Evolutionary conservation across 2,888 invertebrate species (phyloP).

Genomic region (Acheta domesticus): DNA sequence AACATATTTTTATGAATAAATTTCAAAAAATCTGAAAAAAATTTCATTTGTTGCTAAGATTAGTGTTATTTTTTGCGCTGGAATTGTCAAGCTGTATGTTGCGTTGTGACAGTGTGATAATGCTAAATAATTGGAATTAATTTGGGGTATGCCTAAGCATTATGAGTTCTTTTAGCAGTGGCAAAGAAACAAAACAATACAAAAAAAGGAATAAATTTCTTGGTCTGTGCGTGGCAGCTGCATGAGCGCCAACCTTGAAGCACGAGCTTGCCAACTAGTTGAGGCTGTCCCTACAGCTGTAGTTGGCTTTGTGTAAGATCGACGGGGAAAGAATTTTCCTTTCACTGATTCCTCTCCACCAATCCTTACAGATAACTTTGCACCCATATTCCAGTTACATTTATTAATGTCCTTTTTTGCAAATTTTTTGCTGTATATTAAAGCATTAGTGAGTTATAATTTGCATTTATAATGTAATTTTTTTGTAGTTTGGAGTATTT

Average conservation of each 20-base stretch:
- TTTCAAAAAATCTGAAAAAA: too few relatives aligned
- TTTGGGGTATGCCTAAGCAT: neutral
- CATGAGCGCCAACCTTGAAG: neutral
- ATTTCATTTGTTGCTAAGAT: too few relatives aligned
- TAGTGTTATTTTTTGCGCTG: too few relatives aligned
- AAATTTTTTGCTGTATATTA: too few relatives aligned
- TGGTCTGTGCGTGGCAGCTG: slow-evolving; percentile 7
- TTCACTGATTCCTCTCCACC: neutral
- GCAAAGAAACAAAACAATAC: neutral
- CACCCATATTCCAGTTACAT: too few relatives aligned
- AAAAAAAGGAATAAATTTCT: neutral
- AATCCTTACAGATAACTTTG: too few relatives aligned
- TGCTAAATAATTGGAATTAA: neutral
- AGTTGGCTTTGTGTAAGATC: neutral
- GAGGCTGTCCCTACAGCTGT: slow-evolving; percentile 18
- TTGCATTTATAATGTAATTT: too few relatives aligned
- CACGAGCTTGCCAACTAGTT: slow-evolving; percentile 18
- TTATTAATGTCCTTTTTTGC: too few relatives aligned
- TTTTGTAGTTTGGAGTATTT: too few relatives aligned
- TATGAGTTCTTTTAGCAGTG: neutral
- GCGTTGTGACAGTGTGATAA: neutral
- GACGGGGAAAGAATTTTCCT: neutral
- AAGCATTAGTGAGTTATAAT: too few relatives aligned
- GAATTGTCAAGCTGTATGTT: neutral
- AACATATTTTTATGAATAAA: too few relatives aligned